These are phyloP conservation scores for Trachelus iudaicus DNA, from an alignment of 2,888 invertebrate genomes.

Conservation along the genomic window DNA sequence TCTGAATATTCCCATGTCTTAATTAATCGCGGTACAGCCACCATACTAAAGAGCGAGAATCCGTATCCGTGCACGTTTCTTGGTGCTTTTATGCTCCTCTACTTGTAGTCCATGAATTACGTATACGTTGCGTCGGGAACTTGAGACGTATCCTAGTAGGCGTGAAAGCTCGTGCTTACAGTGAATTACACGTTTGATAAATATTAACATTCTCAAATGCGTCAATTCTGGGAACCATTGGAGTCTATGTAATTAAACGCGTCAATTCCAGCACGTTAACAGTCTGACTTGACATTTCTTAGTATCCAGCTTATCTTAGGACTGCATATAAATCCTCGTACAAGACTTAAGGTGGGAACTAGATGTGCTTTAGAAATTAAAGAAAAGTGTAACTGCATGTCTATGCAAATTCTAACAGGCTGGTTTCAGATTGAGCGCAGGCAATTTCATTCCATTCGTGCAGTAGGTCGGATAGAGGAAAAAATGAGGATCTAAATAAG, in stretches of 20 bases:
- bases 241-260: not conserved
- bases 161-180: not conserved
- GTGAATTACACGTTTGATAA: not conserved
- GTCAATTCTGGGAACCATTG: not conserved
- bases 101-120: not conserved
- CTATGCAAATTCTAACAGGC: not conserved
- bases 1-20: not conserved
- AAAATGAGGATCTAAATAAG: not conserved
- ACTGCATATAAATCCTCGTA: not conserved
- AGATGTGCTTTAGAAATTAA: not conserved
- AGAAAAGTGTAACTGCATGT: not conserved
- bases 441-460: not conserved
- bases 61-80: not conserved
- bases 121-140: not conserved
- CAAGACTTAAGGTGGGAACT: not conserved
- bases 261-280: not conserved
- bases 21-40: not conserved
- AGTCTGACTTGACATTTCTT: not conserved
- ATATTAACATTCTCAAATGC: not conserved
- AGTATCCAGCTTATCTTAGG: not conserved
- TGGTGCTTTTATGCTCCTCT: not conserved
- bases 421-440: not conserved
- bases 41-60: not conserved
- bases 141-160: not conserved
- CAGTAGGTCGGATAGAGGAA: not conserved